These are phyloP conservation scores for Gisinianus flammeolus DNA, from an alignment of 2,888 invertebrate species.

Conservation along the genomic window DNA sequence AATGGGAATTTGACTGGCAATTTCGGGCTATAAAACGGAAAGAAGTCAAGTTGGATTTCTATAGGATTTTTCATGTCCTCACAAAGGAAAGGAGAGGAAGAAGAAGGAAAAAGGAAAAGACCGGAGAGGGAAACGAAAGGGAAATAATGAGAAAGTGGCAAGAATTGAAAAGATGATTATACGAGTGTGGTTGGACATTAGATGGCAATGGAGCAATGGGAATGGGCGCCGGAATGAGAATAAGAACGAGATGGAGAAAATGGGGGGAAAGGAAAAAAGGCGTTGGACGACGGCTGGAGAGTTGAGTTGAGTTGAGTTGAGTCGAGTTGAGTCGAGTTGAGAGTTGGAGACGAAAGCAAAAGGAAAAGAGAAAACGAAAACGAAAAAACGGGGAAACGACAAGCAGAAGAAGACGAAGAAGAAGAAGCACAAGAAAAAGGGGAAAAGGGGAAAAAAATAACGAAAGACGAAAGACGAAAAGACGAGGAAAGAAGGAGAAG, in stretches of 20 bases:
- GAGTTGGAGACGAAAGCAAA: no score
- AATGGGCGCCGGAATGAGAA: background rate
- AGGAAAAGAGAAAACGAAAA: background rate
- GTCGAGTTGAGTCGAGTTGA: no score
- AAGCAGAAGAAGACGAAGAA: no score
- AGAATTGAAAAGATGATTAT: constrained; percentile 38
- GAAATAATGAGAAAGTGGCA: constrained; percentile 38
- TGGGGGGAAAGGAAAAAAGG: background rate
- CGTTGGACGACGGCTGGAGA: no score
- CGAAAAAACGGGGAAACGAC: background rate
- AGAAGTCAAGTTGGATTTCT: no score
- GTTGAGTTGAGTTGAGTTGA: no score
- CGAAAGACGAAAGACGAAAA: no score
- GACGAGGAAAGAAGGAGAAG: background rate
- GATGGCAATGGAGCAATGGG: constrained; percentile 24
- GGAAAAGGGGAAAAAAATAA: no score
- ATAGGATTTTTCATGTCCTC: no score
- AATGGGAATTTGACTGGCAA: no score
- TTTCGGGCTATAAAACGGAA: no score
- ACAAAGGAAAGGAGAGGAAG: background rate
- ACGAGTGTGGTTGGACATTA: constrained; percentile 36
- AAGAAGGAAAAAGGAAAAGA: background rate
- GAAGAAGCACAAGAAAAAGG: no score
- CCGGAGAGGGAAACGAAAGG: constrained; percentile 1
- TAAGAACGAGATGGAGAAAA: background rate